Evolutionary conservation across 2,888 invertebrate genomes (phyloP), one percentile per base, ranked within the genome.

Genomic region (Aethes cnicana): DNA sequence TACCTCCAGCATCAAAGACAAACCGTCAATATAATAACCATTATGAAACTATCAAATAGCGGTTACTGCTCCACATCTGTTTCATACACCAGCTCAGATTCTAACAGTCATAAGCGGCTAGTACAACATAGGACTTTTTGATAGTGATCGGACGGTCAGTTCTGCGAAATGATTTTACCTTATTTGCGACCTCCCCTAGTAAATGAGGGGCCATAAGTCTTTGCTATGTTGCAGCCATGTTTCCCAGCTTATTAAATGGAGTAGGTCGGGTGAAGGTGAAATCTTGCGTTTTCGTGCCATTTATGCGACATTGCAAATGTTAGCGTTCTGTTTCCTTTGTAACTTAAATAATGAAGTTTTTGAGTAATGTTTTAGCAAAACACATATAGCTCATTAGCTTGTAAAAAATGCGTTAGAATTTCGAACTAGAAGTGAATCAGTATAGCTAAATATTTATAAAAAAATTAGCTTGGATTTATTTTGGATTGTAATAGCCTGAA

Each of bases 41-140:
- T 52, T 52, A 46, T 14, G 32, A 39, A 52, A 39, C 46, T 52
- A 52, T 52, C 46, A 46, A 52, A 52, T 46, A 26, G 32, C 32
- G 32, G 18, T 52, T 52, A 33, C 25, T 20, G 16, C 20, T 39
- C 11, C 26, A 37, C 47, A 52, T 37, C 39, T 52, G 52, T 37
- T 23, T 17, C 23, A 8, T 11, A 11, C 8, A 26, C 2, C 8
- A 2, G 4, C 2, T 4, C 4, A 9, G 3, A 4, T 3, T 1
- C 17, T 7, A 12, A 41, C 18, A 16, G 25, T 12, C 2, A 7
- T 18, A 25, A 39, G 23, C 17, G 9, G 2, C 14, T 9, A 7
- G 7, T 25, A 4, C 3, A 0, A 6, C 23, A 12, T 47, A 30
- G 11, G 32, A 11, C 47, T 9, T 39, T 37, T 25, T 16, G 6